A percentile compares a stretch with the other conserved stretches of the same genome.
phyloP scores from a whole-genome alignment of 2,888 invertebrate species.

The Dasypolia templi region DNA sequence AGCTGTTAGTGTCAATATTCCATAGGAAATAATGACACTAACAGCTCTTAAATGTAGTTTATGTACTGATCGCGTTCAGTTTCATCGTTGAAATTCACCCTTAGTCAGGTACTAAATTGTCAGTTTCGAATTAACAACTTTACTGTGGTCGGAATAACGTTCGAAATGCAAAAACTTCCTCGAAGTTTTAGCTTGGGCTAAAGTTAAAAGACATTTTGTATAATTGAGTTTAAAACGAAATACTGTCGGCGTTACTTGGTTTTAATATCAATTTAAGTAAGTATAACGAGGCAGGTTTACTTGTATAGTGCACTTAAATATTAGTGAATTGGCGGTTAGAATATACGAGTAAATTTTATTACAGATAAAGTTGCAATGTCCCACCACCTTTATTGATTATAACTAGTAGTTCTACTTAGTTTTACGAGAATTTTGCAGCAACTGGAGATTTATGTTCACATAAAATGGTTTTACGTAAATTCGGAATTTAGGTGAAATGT shows the following conservation, averaged over 20 bases:
- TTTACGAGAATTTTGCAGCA: background rate
- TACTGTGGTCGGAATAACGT: background rate
- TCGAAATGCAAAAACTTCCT: background rate
- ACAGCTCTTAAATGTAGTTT: too few relatives aligned
- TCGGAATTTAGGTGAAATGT: too few relatives aligned
- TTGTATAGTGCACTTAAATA: background rate
- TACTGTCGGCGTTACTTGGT: background rate
- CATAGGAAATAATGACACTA: too few relatives aligned
- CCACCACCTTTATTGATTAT: background rate
- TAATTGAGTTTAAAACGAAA: background rate
- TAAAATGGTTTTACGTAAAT: background rate
- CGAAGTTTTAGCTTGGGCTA: background rate
- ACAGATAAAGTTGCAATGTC: too few relatives aligned
- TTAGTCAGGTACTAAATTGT: background rate
- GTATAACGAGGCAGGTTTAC: background rate
- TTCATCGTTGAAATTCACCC: too few relatives aligned
- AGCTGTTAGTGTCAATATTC: too few relatives aligned
- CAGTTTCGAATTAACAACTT: background rate
- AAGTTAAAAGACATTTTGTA: background rate
- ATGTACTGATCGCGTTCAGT: too few relatives aligned
- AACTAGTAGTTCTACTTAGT: background rate
- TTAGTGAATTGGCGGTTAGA: background rate
- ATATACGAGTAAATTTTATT: background rate
- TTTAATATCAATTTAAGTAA: background rate
- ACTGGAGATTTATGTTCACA: background rate